Evolutionary conservation across 2,797 vertebrate species (phyloP).

Genomic region (Phyllotis vaccarum): DNA sequence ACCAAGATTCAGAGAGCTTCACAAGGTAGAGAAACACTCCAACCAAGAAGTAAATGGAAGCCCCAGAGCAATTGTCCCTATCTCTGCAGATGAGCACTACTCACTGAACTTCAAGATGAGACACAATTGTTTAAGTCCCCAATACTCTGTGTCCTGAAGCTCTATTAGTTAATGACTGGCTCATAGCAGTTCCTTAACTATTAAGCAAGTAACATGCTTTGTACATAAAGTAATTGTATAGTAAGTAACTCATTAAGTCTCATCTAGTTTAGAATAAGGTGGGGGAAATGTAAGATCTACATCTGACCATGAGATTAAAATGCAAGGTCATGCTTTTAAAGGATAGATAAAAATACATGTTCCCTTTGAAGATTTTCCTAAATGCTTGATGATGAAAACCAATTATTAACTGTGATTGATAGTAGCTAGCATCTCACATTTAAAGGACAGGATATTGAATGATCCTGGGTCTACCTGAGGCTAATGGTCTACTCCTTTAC

Average conservation of each 20-base stretch:
- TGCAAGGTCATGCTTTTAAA: background rate
- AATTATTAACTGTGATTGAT: too few species aligned
- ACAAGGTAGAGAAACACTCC: background rate
- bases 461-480: background rate
- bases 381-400: fast-evolving
- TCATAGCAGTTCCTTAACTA: background rate
- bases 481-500: fast-evolving
- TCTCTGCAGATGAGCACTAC: background rate
- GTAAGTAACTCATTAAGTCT: background rate
- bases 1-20: background rate
- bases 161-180: background rate
- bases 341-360: background rate
- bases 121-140: background rate
- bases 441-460: background rate
- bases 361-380: background rate
- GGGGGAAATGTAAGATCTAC: background rate
- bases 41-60: background rate
- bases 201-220: background rate
- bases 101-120: background rate
- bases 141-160: background rate
- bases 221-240: background rate
- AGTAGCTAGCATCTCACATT: fast-evolving
- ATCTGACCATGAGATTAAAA: background rate
- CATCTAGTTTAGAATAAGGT: background rate
- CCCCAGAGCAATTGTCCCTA: background rate